Percentiles rank a stretch among this genome's conserved stretches.
Conservation (phyloP, 2,113 vertebrate species). For the Fregetta grallaria region DNA sequence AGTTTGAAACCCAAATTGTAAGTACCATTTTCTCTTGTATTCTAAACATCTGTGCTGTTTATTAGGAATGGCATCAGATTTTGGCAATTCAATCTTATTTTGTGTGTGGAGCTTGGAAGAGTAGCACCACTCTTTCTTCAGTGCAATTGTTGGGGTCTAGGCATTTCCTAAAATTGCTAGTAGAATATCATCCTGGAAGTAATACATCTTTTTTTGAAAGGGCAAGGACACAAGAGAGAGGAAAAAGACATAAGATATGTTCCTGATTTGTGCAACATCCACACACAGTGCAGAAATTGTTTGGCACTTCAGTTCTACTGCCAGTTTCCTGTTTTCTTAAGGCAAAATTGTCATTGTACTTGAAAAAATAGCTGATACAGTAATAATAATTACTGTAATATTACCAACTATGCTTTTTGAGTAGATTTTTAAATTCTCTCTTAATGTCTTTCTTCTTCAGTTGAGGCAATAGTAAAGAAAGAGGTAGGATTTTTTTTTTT, state of each 20-base stretch:
- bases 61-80: slow-evolving; percentile 6
- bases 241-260: not conserved
- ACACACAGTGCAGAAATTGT: not conserved
- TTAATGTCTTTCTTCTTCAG: not conserved
- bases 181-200: not conserved
- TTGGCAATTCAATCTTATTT: not conserved
- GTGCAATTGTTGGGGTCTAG: not conserved
- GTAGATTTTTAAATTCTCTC: not conserved
- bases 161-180: not conserved
- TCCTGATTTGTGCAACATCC: not conserved
- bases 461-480: not conserved
- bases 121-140: not conserved
- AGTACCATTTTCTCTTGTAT: not conserved
- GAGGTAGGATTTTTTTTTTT: not conserved
- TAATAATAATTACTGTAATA: not conserved
- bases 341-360: not conserved
- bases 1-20: not conserved
- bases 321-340: not conserved
- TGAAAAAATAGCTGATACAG: not conserved
- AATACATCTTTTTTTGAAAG: not conserved
- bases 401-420: not conserved
- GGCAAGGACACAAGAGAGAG: not conserved
- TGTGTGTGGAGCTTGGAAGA: not conserved
- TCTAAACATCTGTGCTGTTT: slow-evolving; percentile 5
- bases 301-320: not conserved